phyloP scores from a whole-genome alignment of 2,113 vertebrate species.

The Psephotus haematonotus region DNA sequence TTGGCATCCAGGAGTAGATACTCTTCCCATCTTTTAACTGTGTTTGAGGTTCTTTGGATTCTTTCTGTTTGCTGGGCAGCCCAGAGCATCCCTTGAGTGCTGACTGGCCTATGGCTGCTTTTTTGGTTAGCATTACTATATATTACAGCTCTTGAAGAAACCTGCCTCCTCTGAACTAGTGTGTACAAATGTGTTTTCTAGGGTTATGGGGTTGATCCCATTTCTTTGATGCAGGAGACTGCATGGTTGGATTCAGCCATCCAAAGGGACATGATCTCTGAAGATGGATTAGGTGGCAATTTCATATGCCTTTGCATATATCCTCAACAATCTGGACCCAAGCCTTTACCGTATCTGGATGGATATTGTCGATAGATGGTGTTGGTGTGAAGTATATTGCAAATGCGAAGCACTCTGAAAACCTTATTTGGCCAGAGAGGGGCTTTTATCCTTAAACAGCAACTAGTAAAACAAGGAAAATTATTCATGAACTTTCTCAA shows the following conservation, averaged over 20 bases:
- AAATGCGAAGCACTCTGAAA: constrained; percentile 46
- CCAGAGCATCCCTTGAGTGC: neutral
- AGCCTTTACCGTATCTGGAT: neutral
- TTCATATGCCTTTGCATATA: neutral
- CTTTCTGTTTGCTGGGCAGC: constrained; percentile 49
- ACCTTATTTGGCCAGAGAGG: neutral
- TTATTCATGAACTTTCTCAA: constrained; percentile 3
- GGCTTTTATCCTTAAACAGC: neutral
- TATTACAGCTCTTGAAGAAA: constrained; percentile 32
- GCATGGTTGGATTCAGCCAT: neutral
- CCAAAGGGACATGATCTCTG: neutral
- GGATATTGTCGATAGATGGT: neutral
- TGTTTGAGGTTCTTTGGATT: constrained; percentile 17
- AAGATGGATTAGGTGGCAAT: neutral
- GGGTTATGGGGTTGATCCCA: neutral
- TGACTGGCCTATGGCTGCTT: neutral
- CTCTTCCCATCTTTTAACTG: neutral
- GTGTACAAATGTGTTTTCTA: neutral
- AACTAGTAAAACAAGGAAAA: constrained; percentile 22
- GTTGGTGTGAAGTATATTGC: neutral
- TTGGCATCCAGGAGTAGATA: neutral
- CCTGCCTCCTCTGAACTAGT: constrained; percentile 14
- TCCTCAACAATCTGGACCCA: neutral
- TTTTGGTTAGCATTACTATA: neutral
- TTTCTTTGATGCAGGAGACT: neutral